Conservation (phyloP, 2,797 vertebrate species). For the Mionectes olivaceus region DNA sequence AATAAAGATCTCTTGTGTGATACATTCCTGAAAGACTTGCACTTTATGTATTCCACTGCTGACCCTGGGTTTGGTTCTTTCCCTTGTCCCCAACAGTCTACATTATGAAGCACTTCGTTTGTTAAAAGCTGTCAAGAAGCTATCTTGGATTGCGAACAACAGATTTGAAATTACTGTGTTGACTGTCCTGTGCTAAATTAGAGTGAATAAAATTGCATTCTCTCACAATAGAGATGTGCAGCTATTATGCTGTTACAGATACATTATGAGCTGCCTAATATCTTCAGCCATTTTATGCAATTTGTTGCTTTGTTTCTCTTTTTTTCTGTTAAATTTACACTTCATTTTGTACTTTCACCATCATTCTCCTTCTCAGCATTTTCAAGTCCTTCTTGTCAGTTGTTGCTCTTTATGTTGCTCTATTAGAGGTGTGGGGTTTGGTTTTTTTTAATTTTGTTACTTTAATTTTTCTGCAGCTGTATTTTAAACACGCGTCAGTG, state of each 20-base stretch:
- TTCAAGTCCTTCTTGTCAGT: not conserved
- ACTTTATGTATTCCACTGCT: conserved; percentile 3
- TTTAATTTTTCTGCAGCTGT: not conserved
- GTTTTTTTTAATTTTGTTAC: not conserved
- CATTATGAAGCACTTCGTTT: not conserved
- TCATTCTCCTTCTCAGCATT: not conserved
- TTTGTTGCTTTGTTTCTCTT: conserved; percentile 19
- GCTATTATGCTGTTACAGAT: conserved; percentile 46
- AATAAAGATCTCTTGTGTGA: not conserved
- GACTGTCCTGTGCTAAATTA: conserved; percentile 53
- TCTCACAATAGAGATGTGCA: conserved; percentile 9
- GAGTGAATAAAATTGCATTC: conserved; percentile 49
- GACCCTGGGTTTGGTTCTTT: not conserved
- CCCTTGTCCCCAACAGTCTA: not conserved
- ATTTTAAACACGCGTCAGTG: not conserved
- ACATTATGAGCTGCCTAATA: conserved; percentile 13
- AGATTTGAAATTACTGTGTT: conserved; percentile 32
- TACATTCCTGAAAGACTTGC: not conserved
- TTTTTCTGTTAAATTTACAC: not conserved
- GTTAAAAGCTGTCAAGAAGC: conserved; percentile 49
- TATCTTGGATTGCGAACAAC: not conserved
- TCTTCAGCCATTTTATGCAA: conserved; percentile 33
- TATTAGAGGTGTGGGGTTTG: not conserved
- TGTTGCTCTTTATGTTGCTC: not conserved
- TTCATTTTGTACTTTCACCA: conserved; percentile 30